Base-by-base conservation (phyloP, 2,888 invertebrate species). In the Cordylochernes scorpioides region DNA sequence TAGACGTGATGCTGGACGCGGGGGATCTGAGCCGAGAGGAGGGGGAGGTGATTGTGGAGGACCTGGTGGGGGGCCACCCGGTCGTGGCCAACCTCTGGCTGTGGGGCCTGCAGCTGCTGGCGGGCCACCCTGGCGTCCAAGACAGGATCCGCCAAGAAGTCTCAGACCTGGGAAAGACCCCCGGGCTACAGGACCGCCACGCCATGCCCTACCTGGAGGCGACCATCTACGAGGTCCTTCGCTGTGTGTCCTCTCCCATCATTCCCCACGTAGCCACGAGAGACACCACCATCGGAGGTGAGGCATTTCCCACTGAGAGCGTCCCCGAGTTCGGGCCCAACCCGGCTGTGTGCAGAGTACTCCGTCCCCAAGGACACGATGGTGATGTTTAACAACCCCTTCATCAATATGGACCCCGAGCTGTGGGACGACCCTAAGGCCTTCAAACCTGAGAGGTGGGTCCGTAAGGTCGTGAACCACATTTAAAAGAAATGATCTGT, bases 181-280 rank as follows among this genome's bases (percentile, higher is more conserved):
- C 42, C 1, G 38, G 29, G 4, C 27, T 77, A 1, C 54, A 62
- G 15, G 72, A 80, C 41, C 63, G 66, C 44, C 54, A 59, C 1
- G 52, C 52, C 2, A 61, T 82, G 56, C 71, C 74, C 0, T 78
- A 71, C 48, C 74, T 74, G 0, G 71, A 75, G 53, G 75, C 74
- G 0, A 68, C 72, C 0, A 63, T 80, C 9, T 61, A 70, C 42
- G 82, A 82, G 55, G 68, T 73, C 1, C 52, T 80, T 1, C 54
- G 82, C 28, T 66, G 67, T 30, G 65, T 72, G 0, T 75, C 77
- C 1, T 80, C 80, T 0, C 80, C 82, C 0, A 80, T 82, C 33
- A 80, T 82, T 0, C 82, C 82, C 0, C 80, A 80, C 46, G 77
- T 77, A 0, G 75, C 80, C 0, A 72, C 71, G 1, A 64, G 67